Base-by-base conservation (phyloP, 2,113 vertebrate species). In the Motacilla tschutschensis region DNA sequence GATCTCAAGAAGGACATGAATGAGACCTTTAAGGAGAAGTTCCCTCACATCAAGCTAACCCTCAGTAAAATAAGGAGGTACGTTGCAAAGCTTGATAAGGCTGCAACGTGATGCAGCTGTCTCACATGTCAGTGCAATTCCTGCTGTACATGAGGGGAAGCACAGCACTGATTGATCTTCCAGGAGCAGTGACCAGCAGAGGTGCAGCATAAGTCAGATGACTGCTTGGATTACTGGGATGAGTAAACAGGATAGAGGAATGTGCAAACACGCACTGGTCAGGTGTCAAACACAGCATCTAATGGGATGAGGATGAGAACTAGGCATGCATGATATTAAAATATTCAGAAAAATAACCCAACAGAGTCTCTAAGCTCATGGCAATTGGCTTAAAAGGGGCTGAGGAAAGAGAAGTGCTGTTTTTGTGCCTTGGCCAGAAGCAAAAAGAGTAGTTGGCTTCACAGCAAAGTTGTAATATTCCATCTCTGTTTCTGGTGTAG, bases 1-100 rank as follows among this genome's bases (percentile, higher is more conserved):
- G 99, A 99, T 96, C 99, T 99, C 89, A 99, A 99, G 95, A 99
- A 99, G 93, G 98, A 99, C 97, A 99, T 99, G 99, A 99, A 99
- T 3, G 99, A 99, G 95, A 99, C 99, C 18, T 99, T 99, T 92
- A 99, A 98, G 92, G 99, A 99, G 96, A 99, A 99, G 95, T 99
- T 99, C 94, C 99, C 99, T 88, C 98, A 99, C 96, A 98, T 99
- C 85, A 97, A 98, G 76, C 94, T 99, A 53, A 99, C 99, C 2
- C 98, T 99, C 92, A 99, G 99, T 97, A 99, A 99, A 95, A 99
- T 99, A 82, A 96, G 99, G 94, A 99, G 99, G 99, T 99, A 97
- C 0, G 21, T 74, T 44, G 60, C 64, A 40, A 48, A 55, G 57
- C 43, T 51, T 2, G 2, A 0, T 11, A 7, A 14, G 17, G 76